Percentiles rank a stretch among this genome's conserved stretches.
Evolutionary conservation across 2,797 vertebrate species (phyloP).

Genomic region (Garrulus glandarius): DNA sequence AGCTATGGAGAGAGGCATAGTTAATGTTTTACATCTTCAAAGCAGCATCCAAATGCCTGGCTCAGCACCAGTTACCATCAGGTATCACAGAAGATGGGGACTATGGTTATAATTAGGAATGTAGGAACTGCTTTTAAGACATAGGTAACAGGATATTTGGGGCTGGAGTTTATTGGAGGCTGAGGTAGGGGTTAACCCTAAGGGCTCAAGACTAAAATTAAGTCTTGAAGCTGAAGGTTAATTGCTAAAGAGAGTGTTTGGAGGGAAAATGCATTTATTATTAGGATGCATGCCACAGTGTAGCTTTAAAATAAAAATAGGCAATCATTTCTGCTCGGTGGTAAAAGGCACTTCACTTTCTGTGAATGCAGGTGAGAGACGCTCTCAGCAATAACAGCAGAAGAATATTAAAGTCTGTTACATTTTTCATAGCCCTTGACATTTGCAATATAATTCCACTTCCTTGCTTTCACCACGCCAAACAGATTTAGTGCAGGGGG

Average conservation of each 20-base stretch:
- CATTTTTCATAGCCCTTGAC: constrained; percentile 64
- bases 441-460: constrained; percentile 53
- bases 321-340: constrained; percentile 21
- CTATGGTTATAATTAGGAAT: not conserved
- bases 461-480: not conserved
- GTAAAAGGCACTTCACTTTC: constrained; percentile 36
- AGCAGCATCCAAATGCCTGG: not conserved
- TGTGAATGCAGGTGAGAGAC: constrained; percentile 42
- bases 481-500: not conserved
- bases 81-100: not conserved
- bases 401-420: constrained; percentile 57
- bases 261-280: not conserved
- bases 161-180: not conserved
- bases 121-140: not conserved
- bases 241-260: not conserved
- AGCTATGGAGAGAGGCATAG: not conserved
- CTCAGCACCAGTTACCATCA: not conserved
- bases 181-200: not conserved
- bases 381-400: constrained; percentile 28
- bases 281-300: not conserved
- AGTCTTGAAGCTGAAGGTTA: not conserved
- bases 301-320: constrained; percentile 17
- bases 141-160: not conserved
- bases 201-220: not conserved
- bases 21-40: constrained; percentile 50